Percentiles rank a stretch among this genome's conserved stretches.
Conservation (phyloP, 2,113 vertebrate species). For the Acrocephalus arundinaceus region DNA sequence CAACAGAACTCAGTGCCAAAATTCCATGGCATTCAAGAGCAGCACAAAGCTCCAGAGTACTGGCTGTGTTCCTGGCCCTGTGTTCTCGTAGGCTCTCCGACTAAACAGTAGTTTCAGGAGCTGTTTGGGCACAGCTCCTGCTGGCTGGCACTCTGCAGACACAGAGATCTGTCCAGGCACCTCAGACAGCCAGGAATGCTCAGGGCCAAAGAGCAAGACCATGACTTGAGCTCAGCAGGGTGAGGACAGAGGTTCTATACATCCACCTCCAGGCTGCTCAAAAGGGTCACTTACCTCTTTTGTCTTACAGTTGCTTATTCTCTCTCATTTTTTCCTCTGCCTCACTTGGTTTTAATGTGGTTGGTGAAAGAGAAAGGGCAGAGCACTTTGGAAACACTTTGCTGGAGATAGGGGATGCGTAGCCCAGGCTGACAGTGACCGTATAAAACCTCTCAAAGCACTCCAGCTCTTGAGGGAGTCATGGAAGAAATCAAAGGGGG, state of each 20-base stretch:
- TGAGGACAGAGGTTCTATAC: background rate
- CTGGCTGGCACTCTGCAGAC: background rate
- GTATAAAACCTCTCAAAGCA: background rate
- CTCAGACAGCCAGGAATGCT: background rate
- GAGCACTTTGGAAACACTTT: background rate
- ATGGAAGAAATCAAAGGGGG: background rate
- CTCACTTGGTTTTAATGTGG: background rate
- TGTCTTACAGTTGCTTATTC: background rate
- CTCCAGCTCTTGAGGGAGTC: background rate
- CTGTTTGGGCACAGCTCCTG: background rate
- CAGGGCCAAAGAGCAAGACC: background rate
- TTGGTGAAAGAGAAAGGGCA: background rate
- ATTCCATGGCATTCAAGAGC: constrained; percentile 29
- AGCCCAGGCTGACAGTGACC: background rate
- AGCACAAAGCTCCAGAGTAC: background rate
- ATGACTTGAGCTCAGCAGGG: background rate
- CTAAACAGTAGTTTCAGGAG: background rate
- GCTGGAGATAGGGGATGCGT: background rate
- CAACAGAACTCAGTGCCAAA: constrained; percentile 22
- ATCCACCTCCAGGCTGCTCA: background rate
- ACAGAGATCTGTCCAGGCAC: background rate
- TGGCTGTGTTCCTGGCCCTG: background rate
- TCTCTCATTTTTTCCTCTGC: background rate
- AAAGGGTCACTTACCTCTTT: background rate
- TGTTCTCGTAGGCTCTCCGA: background rate